Conservation (phyloP, 2,797 vertebrate species). For the Myripristis murdjan region DNA sequence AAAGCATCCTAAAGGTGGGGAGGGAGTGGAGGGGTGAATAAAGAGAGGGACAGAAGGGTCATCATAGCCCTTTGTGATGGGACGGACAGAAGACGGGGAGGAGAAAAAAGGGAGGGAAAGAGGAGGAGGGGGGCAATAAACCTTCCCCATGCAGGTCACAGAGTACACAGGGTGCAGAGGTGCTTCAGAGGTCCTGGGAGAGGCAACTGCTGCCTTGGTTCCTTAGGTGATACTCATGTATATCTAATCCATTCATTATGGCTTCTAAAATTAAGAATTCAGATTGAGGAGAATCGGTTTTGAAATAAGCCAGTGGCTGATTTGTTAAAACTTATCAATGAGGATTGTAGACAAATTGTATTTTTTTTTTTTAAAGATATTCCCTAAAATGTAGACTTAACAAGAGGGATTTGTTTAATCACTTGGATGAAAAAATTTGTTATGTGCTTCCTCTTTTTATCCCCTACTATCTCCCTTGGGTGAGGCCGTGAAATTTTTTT, state of each 20-base stretch:
- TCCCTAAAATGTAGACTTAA: background rate
- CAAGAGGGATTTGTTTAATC: background rate
- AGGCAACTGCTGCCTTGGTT: conserved; percentile 14
- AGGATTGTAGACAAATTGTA: background rate
- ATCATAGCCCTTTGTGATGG: conserved; percentile 78
- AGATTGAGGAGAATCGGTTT: background rate
- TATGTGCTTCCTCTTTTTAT: background rate
- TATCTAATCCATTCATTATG: background rate
- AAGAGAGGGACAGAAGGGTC: conserved; percentile 80
- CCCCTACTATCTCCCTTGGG: too few relatives aligned
- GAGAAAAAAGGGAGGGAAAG: conserved; percentile 53
- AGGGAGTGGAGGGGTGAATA: conserved; percentile 67
- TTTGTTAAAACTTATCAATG: too few relatives aligned
- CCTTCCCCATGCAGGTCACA: conserved; percentile 73
- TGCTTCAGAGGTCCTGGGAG: conserved; percentile 79
- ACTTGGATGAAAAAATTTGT: background rate
- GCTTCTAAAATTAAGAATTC: background rate
- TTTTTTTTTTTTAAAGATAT: background rate
- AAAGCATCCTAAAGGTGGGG: conserved; percentile 82
- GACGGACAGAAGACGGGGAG: conserved; percentile 68
- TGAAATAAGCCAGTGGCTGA: background rate
- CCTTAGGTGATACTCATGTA: conserved; percentile 16
- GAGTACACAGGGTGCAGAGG: conserved; percentile 70
- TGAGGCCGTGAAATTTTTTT: background rate
- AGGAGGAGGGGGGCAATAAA: conserved; percentile 77